Conservation (phyloP, 2,888 invertebrate genomes). For the Gortyna flavago region DNA sequence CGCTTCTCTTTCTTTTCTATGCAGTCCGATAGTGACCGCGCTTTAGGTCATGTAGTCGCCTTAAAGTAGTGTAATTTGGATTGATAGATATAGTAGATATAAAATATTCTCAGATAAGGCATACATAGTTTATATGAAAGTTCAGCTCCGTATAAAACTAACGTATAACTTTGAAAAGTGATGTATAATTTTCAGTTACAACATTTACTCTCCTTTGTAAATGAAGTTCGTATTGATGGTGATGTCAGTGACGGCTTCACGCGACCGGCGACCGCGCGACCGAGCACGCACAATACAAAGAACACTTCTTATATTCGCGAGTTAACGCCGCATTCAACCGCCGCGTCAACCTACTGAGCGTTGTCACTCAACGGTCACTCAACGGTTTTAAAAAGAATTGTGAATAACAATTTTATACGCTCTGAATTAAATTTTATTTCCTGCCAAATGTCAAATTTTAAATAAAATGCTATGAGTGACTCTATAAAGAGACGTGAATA, state of each 20-base stretch:
- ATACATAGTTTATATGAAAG: background rate
- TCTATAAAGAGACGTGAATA: conserved; percentile 47
- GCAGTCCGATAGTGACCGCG: too few relatives aligned
- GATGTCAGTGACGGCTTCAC: conserved; percentile 45
- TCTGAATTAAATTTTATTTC: conserved; percentile 78
- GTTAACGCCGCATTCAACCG: conserved; percentile 79
- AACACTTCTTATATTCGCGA: conserved; percentile 78
- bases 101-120: too few relatives aligned
- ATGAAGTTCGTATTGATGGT: conserved; percentile 67
- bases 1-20: too few relatives aligned
- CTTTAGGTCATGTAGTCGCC: too few relatives aligned
- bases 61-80: too few relatives aligned
- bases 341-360: conserved; percentile 77
- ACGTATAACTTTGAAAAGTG: conserved; percentile 9
- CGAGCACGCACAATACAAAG: conserved; percentile 75
- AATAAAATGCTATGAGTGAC: conserved; percentile 58
- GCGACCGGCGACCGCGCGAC: conserved; percentile 58
- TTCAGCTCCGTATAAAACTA: background rate
- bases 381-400: conserved; percentile 79
- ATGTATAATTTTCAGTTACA: conserved; percentile 33
- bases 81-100: too few relatives aligned
- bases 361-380: conserved; percentile 88
- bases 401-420: conserved; percentile 72
- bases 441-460: conserved; percentile 78
- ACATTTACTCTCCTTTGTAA: conserved; percentile 54